These are phyloP conservation scores for Hydrotaea diabolus DNA, from an alignment of 2,888 invertebrate species.

Conservation along the genomic window DNA sequence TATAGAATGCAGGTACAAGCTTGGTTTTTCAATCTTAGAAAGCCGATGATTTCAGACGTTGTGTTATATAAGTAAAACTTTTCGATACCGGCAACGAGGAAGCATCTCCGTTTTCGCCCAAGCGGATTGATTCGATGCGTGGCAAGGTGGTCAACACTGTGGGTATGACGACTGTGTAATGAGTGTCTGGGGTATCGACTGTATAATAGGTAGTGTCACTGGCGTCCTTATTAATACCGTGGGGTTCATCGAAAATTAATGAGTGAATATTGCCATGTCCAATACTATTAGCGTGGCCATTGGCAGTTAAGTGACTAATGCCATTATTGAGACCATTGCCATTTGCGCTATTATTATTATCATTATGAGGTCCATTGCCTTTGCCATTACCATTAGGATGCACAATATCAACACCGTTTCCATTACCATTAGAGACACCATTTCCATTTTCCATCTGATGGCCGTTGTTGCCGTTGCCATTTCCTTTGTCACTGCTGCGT, in stretches of 20 bases:
- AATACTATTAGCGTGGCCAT: background rate
- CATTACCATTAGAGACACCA: background rate
- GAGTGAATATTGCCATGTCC: constrained; percentile 31
- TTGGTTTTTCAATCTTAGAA: background rate
- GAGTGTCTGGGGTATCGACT: constrained; percentile 74
- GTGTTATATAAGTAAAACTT: constrained; percentile 28
- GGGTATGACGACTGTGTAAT: constrained; percentile 77
- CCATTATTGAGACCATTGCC: background rate
- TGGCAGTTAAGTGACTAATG: background rate
- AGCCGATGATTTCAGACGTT: constrained; percentile 27
- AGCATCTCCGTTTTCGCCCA: constrained; percentile 36
- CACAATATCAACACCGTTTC: background rate
- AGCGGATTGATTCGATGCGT: constrained; percentile 52
- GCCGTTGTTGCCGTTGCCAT: background rate
- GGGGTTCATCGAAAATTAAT: constrained; percentile 24
- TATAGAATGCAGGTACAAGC: background rate
- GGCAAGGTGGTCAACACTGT: constrained; percentile 72
- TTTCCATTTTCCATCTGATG: background rate
- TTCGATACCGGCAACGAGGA: background rate
- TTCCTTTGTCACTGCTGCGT: background rate
- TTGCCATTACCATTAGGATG: background rate
- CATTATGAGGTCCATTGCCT: background rate
- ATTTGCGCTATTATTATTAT: background rate
- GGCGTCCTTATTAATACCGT: background rate
- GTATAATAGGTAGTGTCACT: constrained; percentile 73